These are phyloP conservation scores for Peucedramus taeniatus DNA, from an alignment of 2,113 vertebrate genomes.

Conservation along the genomic window DNA sequence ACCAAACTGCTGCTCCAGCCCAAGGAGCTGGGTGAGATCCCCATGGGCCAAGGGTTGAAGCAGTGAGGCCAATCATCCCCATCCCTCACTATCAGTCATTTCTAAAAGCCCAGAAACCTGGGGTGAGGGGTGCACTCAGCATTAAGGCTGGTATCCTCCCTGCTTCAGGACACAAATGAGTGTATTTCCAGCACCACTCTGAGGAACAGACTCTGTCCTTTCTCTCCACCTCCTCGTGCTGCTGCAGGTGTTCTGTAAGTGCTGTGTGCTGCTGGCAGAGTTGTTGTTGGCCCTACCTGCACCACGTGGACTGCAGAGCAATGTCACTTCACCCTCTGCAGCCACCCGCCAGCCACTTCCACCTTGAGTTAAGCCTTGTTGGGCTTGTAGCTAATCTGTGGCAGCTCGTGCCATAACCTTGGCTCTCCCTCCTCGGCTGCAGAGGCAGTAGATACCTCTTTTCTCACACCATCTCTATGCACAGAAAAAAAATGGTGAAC, in stretches of 20 bases:
- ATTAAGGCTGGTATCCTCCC: background rate
- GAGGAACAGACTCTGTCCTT: background rate
- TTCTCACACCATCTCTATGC: background rate
- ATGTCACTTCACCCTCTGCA: background rate
- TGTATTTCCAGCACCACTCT: background rate
- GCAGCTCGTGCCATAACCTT: background rate
- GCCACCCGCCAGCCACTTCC: background rate
- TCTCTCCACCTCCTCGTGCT: rapidly evolving
- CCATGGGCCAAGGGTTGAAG: rapidly evolving
- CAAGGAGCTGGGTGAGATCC: background rate
- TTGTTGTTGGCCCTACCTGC: rapidly evolving
- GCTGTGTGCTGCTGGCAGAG: background rate
- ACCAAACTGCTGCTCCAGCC: background rate
- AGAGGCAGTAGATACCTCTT: background rate
- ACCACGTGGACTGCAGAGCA: background rate
- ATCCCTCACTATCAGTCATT: background rate
- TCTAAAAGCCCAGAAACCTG: background rate
- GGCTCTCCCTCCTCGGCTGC: background rate
- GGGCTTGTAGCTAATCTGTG: background rate
- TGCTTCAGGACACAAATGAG: background rate
- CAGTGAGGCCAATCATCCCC: background rate
- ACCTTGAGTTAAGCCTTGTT: background rate
- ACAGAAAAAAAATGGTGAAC: background rate
- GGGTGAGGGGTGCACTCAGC: rapidly evolving
- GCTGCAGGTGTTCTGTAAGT: background rate